Evolutionary conservation across 2,797 vertebrate species (phyloP).

Genomic region (Margarornis squamiger): DNA sequence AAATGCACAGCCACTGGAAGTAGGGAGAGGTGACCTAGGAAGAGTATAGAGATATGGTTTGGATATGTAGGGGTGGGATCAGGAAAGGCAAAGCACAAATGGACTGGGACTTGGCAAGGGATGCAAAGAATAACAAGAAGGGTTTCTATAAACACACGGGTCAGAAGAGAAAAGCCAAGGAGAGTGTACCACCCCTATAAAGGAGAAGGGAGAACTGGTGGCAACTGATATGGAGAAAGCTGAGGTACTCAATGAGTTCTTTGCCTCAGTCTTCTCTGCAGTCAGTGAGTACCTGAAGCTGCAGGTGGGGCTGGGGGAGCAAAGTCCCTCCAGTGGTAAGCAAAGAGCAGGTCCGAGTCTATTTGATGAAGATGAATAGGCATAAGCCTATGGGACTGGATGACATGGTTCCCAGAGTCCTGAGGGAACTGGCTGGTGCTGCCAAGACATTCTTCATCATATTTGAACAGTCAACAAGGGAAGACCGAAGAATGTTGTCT

Average conservation of each 20-base stretch:
- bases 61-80: not conserved
- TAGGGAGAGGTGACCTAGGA: not conserved
- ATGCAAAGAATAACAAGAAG: not conserved
- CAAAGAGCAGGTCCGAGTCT: not conserved
- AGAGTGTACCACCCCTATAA: not conserved
- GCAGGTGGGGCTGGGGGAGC: not conserved
- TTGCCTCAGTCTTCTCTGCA: not conserved
- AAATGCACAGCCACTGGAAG: not conserved
- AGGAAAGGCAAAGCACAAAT: not conserved
- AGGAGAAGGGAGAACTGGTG: not conserved
- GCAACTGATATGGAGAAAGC: not conserved
- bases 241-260: not conserved
- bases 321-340: not conserved
- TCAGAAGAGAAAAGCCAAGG: not conserved
- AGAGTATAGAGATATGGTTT: not conserved
- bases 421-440: not conserved
- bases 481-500: not conserved
- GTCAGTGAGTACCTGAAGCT: not conserved
- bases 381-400: not conserved
- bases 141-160: not conserved
- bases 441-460: not conserved
- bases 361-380: not conserved
- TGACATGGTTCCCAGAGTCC: not conserved
- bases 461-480: not conserved
- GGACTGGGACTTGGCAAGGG: not conserved